A percentile compares a stretch with the other conserved stretches of the same genome.
These are phyloP conservation scores for Peromyscus melanophrys DNA, from an alignment of 2,797 vertebrate species.

Conservation along the genomic window DNA sequence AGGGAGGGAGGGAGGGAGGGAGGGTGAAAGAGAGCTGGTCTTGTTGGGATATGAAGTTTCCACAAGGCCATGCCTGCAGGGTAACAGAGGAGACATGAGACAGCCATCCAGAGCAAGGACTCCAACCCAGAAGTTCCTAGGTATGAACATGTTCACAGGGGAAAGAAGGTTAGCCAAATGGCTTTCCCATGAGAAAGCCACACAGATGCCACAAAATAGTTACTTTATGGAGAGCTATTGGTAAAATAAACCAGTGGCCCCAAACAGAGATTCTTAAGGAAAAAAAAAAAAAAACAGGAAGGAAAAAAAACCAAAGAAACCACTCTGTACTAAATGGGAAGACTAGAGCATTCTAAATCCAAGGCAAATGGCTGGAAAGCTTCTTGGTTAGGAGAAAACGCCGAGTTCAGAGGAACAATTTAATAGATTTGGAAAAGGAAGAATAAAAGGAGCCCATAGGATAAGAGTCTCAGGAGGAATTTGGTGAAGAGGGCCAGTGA, in stretches of 20 bases:
- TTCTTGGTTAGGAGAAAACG: constrained; percentile 7
- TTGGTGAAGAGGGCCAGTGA: background rate
- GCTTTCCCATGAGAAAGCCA: background rate
- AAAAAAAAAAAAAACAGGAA: constrained; percentile 27
- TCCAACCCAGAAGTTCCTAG: background rate
- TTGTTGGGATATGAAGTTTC: background rate
- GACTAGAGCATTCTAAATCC: background rate
- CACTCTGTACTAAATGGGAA: background rate
- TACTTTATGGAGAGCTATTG: background rate
- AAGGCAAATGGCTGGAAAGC: background rate
- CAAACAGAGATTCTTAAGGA: constrained; percentile 18
- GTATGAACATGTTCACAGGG: background rate
- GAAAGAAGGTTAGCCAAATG: background rate
- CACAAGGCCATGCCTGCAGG: background rate
- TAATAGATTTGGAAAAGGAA: background rate
- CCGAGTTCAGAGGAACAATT: background rate
- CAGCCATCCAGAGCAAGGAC: constrained; percentile 10
- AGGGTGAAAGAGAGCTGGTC: background rate
- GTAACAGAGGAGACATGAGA: background rate
- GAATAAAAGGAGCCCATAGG: background rate
- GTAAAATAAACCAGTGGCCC: background rate
- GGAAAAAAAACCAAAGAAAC: background rate
- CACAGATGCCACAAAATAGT: background rate
- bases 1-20: too few species aligned
- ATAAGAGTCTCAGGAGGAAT: background rate